phyloP scores from a whole-genome alignment of 1,140 invertebrate species.

The Armadillidium nasatum region DNA sequence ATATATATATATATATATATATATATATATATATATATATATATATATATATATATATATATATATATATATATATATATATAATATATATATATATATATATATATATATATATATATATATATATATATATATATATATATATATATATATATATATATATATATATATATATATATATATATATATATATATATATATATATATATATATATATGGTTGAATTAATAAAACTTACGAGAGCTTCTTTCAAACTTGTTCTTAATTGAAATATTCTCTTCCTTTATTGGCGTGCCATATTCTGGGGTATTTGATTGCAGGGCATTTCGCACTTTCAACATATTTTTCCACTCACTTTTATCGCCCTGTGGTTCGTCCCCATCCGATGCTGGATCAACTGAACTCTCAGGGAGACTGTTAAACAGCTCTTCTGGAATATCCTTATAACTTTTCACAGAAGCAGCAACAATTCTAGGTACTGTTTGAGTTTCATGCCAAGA shows the following conservation, averaged over 20 bases:
- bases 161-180: no score
- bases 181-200: no score
- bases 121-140: no score
- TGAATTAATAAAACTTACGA: no score
- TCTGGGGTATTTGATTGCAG: neutral
- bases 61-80: no score
- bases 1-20: neutral
- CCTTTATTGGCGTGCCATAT: no score
- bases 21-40: neutral
- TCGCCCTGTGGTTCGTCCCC: neutral
- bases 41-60: neutral
- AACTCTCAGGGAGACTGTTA: constrained; percentile 28
- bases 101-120: no score
- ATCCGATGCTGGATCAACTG: constrained; percentile 19
- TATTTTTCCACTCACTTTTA: neutral
- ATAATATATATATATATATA: no score
- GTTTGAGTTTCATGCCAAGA: constrained; percentile 4
- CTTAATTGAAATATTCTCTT: no score
- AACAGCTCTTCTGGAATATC: constrained; percentile 29
- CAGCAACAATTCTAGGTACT: constrained; percentile 23
- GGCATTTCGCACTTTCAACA: neutral
- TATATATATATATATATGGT: no score
- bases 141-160: no score
- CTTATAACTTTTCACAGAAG: constrained; percentile 22
- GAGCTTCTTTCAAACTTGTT: no score